Conservation (phyloP, 2,888 invertebrate species). For the Isotomurus palustris region DNA sequence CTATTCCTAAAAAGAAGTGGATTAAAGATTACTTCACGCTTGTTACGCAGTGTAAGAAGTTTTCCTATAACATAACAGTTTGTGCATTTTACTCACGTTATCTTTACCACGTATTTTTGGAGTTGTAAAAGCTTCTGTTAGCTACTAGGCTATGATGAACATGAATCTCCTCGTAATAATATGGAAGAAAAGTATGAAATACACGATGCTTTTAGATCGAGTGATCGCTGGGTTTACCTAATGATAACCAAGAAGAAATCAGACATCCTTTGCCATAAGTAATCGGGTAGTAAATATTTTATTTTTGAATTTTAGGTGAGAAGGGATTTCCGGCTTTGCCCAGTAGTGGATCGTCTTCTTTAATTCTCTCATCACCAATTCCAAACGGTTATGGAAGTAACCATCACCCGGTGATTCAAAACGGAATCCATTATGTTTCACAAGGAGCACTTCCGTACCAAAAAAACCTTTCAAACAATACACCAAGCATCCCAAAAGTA, state of each 20-base stretch:
- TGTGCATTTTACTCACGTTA: too few relatives aligned
- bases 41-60: constrained; percentile 50
- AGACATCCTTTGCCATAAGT: too few relatives aligned
- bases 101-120: too few relatives aligned
- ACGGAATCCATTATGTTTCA: constrained; percentile 43
- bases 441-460: constrained; percentile 34
- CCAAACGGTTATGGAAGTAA: constrained; percentile 43
- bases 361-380: constrained; percentile 36
- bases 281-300: too few relatives aligned
- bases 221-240: too few relatives aligned
- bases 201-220: too few relatives aligned
- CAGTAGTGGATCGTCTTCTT: constrained; percentile 38
- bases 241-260: too few relatives aligned
- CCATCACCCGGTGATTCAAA: constrained; percentile 41
- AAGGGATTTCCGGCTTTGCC: constrained; percentile 45
- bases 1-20: constrained; percentile 70
- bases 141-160: too few relatives aligned
- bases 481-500: constrained; percentile 45
- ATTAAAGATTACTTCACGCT: constrained; percentile 61
- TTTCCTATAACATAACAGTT: too few relatives aligned
- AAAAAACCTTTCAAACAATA: constrained; percentile 22
- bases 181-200: neutral
- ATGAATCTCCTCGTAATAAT: too few relatives aligned
- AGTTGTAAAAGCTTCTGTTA: too few relatives aligned
- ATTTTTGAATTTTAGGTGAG: constrained; percentile 38